Evolutionary conservation across 2,797 vertebrate genomes (phyloP), one percentile per base, ranked within the genome.

Genomic region (Enteromius unitaeniatus): DNA sequence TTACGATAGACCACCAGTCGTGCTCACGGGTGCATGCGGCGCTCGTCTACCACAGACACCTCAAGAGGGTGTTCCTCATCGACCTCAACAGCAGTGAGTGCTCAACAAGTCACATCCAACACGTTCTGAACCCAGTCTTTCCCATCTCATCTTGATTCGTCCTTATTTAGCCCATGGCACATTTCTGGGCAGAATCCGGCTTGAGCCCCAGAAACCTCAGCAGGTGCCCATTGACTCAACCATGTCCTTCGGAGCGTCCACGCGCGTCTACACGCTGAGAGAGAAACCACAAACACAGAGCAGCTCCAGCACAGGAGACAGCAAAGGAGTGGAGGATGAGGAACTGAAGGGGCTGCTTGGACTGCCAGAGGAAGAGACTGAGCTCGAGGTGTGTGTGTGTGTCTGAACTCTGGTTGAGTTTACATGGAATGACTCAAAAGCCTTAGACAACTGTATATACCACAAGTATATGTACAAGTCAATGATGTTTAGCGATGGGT

Each of bases 21-120:
- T 97, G 96, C 88, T 97, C 96, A 72, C 94, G 96, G 76, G 94
- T 97, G 88, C 96, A 97, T 65, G 94, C 96, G 78, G 96, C 96
- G 65, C 93, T 97, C 89, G 95, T 97, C 81, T 97, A 97, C 92
- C 96, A 97, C 93, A 95, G 96, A 88, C 96, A 97, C 89, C 94
- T 97, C 86, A 97, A 97, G 93, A 94, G 96, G 86, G 95, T 97
- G 89, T 97, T 97, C 91, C 94, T 97, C 87, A 97, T 97, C 87
- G 96, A 97, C 90, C 96, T 97, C 85, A 96, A 96, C 91, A 97
- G 96, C 93, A 97, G 96, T 97, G 93, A 96, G 96, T 97, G 60
- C 53, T n/a, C 10, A 40, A 40, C 34, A 21, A 14, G 40, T 26
- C 37, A 42, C 2, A 77, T 11, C 7, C 0, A 26, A 60, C 3